Conservation (phyloP, 2,113 vertebrate species). For the Spermophilus dauricus region DNA sequence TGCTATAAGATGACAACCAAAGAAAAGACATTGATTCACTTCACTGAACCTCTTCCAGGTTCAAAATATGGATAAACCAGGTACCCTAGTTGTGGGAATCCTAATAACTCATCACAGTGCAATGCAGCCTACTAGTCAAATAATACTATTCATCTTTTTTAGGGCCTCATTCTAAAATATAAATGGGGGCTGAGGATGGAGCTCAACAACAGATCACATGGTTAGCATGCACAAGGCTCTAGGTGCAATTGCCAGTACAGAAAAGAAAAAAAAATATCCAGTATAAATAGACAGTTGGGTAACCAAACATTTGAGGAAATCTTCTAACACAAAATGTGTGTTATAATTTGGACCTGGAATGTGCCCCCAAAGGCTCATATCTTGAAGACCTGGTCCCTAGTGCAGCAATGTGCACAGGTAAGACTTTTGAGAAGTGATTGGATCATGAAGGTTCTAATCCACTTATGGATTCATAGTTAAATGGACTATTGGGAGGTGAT, state of each 20-base stretch:
- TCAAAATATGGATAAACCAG: neutral
- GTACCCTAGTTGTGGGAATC: neutral
- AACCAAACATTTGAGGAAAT: neutral
- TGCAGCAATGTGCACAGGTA: too few relatives aligned
- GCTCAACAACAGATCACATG: too few relatives aligned
- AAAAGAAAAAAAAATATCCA: too few relatives aligned
- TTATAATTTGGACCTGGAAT: too few relatives aligned
- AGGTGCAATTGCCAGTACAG: too few relatives aligned
- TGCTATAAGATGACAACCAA: neutral
- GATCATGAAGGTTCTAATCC: too few relatives aligned
- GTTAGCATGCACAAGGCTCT: too few relatives aligned
- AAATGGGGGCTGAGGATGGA: neutral
- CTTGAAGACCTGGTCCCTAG: too few relatives aligned
- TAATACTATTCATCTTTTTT: neutral
- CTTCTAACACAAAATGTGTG: neutral
- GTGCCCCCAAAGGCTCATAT: too few relatives aligned
- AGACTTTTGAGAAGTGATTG: too few relatives aligned
- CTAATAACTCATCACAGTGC: neutral
- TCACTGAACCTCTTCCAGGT: neutral
- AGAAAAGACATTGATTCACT: neutral
- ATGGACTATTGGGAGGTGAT: too few relatives aligned
- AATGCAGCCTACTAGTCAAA: neutral
- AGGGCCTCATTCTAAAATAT: neutral
- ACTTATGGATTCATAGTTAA: too few relatives aligned
- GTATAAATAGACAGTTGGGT: neutral